Base-by-base conservation (phyloP, 2,113 vertebrate genomes). In the Plestiodon gilberti region DNA sequence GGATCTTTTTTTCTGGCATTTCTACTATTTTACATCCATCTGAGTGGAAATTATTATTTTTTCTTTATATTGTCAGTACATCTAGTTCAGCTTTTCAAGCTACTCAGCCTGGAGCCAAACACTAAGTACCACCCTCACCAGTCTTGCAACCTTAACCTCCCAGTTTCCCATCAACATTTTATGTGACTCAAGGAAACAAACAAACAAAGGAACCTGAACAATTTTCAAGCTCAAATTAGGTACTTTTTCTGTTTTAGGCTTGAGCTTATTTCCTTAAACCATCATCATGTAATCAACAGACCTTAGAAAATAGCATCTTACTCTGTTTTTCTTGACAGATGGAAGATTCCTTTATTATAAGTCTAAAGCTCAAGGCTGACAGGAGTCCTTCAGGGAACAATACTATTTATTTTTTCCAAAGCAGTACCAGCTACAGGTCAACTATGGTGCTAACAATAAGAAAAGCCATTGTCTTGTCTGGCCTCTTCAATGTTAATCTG, bases 61-160 rank as follows among this genome's bases (percentile, higher is more conserved):
- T 76, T 88, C 70, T 85, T 75, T 90, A 87, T 91, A 91, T 74
- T 78, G 80, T 61, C 83, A 86, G 84, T 1, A 9, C 67, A 89
- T 91, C 90, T 91, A 86, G 86, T 67, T 91, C 67, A 88, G 92
- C 43, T 71, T 94, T 95, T 95, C 93, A 92, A 94, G 93, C 59
- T 78, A 55, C 55, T 82, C 90, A 69, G 85, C 81, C 91, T 89
- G 1, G 79, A 80, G 65, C 88, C 52, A 92, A 93, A 94, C n/a
- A 92, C 91, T 78, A 33, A 33, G 10, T 22, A 89, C 61, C 33
- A 80, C 2, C 93, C 92, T 94, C 35, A 71, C 33, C 20, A 35
- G 33, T 70, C 33, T 70, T 35, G 33, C n/a, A 70, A 95, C 90
- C 87, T 94, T 86, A 89, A 87, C 83, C 91, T 95, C 92, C 88